Evolutionary conservation across 2,888 invertebrate species (phyloP).

Genomic region (Cryptosula pallasiana): DNA sequence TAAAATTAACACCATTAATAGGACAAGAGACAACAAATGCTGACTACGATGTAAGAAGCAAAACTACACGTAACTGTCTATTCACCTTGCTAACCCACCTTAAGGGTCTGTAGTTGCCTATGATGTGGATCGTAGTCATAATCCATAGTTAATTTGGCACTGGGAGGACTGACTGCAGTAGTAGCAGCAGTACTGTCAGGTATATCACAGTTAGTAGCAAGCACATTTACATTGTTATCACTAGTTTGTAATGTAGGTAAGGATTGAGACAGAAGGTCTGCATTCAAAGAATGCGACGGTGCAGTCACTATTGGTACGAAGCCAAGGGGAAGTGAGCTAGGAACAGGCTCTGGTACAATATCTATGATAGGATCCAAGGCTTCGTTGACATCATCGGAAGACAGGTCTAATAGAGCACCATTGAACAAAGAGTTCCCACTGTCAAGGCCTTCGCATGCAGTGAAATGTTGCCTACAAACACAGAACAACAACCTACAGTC

Average conservation of each 20-base stretch:
- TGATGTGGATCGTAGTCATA: not conserved
- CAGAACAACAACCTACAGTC: not conserved
- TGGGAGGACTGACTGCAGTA: not conserved
- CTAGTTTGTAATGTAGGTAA: not conserved
- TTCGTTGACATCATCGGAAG: not conserved
- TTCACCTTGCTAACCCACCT: conserved; percentile 19
- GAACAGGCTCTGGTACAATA: conserved; percentile 1
- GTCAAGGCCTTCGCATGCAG: not conserved
- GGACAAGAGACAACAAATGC: no score
- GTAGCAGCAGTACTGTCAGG: not conserved
- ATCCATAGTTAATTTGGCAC: not conserved
- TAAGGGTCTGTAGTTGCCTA: conserved; percentile 8
- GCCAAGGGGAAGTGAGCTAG: not conserved
- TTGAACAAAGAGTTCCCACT: not conserved
- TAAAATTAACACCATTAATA: no score
- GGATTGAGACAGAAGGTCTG: not conserved
- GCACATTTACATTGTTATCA: not conserved
- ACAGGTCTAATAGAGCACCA: conserved; percentile 9
- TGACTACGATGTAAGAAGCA: no score
- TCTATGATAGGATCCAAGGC: conserved; percentile 15
- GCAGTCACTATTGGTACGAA: not conserved
- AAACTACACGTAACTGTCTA: not conserved
- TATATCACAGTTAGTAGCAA: not conserved
- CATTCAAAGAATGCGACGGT: not conserved
- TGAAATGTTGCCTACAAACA: conserved; percentile 1